Percentiles rank a stretch among this genome's conserved stretches.
Evolutionary conservation across 35 echinoderm and acorn worm species (phyloP).

Genomic region (Holothuria glaberrima): DNA sequence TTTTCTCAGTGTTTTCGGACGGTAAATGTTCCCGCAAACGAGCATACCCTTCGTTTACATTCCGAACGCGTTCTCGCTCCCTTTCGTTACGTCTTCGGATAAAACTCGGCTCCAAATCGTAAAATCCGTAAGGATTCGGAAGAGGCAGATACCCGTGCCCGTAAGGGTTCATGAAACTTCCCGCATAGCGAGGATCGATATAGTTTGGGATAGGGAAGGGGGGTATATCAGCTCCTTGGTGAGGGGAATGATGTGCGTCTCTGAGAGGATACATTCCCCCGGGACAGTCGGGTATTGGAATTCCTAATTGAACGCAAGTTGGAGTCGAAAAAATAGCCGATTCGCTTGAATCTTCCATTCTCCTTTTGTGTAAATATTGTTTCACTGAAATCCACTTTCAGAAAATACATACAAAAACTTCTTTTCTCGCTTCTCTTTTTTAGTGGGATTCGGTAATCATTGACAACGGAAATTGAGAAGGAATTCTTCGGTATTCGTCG

Average conservation of each 20-base stretch:
- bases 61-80: conserved; percentile 87
- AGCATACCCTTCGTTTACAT: conserved; percentile 95
- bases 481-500: too few relatives aligned
- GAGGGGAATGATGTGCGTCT: conserved; percentile 58
- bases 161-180: conserved; percentile 86
- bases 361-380: not conserved
- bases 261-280: conserved; percentile 84
- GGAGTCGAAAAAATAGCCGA: conserved; percentile 92
- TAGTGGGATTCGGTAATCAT: too few relatives aligned
- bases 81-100: conserved; percentile 92
- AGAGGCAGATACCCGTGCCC: conserved; percentile 81
- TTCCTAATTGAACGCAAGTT: conserved; percentile 95
- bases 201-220: conserved; percentile 83
- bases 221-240: conserved; percentile 42
- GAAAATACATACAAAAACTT: too few relatives aligned
- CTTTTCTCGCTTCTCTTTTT: too few relatives aligned
- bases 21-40: conserved; percentile 87
- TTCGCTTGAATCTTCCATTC: conserved; percentile 51
- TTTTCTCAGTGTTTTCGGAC: conserved; percentile 89
- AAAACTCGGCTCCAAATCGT: conserved; percentile 94
- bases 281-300: conserved; percentile 90
- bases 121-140: conserved; percentile 90
- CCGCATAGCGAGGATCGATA: conserved; percentile 84
- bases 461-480: too few relatives aligned
- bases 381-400: too few relatives aligned